Base-by-base conservation (phyloP, 2,888 invertebrate genomes). In the Lepidocyrtoides sp. region DNA sequence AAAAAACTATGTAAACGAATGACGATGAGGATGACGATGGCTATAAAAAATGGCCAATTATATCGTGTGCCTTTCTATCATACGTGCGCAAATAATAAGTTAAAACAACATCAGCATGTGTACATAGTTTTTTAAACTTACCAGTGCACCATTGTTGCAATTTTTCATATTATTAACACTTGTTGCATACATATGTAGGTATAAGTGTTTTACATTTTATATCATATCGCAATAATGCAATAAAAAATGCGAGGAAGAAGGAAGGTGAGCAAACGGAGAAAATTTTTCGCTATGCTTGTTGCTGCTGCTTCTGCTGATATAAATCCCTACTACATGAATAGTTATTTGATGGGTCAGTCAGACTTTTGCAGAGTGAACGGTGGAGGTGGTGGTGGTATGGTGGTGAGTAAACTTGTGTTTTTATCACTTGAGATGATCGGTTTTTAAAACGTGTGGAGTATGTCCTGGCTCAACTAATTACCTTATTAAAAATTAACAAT, bases 401-500 rank as follows among this genome's bases (percentile, higher is more conserved):
- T 17, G 26, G 23, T 60, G 60, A 60, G 26, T 23, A 60, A 60
- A 60, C 60, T 32, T 32, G 29, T 69, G 69, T 41, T 54, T 29
- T 79, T 54, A 79, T 79, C 79, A 54, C 54, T 29, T 29, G 17
- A 44, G 44, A 48, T 75, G 44, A 51, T 54, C 54, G n/a, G 51
- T 79, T 79, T 75, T 75, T 12, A 54, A 54, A 81, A 57, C 81
- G 60, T 81, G 81, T 60, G 81, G 17, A 83, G 48, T 48, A 51
- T 51, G 23, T 77, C 77, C 51, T 12, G 5, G 54, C 32, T 66
- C 69, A 26, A n/a, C 83, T 83, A 83, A 83, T 83, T 83, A 83
- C 69, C 83, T 83, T 66, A 83, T 83, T 83, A 83, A 83, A 72
- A 83, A 83, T 66, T 83, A 83, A 69, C 83, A 83, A 83, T 83